These are phyloP conservation scores for Agrotis puta DNA, from an alignment of 2,888 invertebrate genomes.

Conservation along the genomic window DNA sequence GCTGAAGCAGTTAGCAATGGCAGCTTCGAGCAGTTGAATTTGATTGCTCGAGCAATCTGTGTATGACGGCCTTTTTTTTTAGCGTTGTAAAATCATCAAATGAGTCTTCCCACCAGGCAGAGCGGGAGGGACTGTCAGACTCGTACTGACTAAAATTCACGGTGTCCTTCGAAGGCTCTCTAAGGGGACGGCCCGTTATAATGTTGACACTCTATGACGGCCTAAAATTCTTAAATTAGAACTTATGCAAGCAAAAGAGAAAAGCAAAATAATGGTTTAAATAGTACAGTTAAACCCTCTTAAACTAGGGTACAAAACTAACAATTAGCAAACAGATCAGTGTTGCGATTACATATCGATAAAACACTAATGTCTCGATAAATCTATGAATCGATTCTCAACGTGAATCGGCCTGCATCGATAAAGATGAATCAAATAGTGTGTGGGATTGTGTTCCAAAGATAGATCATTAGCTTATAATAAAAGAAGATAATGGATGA, in stretches of 20 bases:
- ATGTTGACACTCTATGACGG: no score
- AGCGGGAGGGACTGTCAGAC: no score
- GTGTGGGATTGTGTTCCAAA: constrained; percentile 57
- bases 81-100: no score
- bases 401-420: constrained; percentile 42
- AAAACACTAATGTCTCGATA: constrained; percentile 35
- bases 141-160: no score
- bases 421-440: constrained; percentile 47
- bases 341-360: constrained; percentile 50
- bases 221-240: no score
- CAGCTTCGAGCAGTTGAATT: no score
- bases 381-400: constrained; percentile 27
- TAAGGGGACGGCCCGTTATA: no score
- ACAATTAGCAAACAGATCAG: constrained; percentile 32
- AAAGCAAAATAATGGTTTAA: constrained; percentile 11
- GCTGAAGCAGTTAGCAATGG: no score
- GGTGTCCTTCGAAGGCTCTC: no score
- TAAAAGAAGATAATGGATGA: constrained; percentile 32
- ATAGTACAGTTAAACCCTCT: background rate
- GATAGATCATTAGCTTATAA: constrained; percentile 34
- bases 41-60: no score
- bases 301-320: constrained; percentile 12
- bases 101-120: no score
- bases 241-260: background rate
- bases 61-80: no score